Evolutionary conservation across 2,113 vertebrate species (phyloP), one percentile per base, ranked within the genome.

Genomic region (Collichthys lucidus): DNA sequence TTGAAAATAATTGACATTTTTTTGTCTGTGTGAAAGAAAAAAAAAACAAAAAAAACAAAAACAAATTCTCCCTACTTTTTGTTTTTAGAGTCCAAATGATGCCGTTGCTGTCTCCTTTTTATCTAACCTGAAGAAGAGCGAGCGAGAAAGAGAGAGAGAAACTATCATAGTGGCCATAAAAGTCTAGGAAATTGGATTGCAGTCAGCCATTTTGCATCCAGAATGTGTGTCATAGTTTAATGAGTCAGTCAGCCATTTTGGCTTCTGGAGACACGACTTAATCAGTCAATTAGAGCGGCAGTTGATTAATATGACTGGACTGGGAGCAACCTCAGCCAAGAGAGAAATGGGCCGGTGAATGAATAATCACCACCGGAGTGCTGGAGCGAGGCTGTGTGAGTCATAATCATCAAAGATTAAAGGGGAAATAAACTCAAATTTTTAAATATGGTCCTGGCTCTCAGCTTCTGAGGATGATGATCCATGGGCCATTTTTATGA

Each of bases 291-390:
- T 90, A 89, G 81, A 86, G 82, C 52, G 3, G 62, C 2, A 20
- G 74, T 85, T 88, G 89, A 93, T 91, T 89, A 91, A 90, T 89
- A 89, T 86, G 85, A 83, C 81, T 85, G 86, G 87, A 86, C 87
- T 73, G 86, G 83, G 84, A 88, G 69, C 52, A 89, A 79, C 75
- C 71, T 67, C 75, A 85, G 88, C 91, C 85, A 86, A 74, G 87
- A 91, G 73, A 88, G 71, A 91, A 91, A 87, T 83, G 85, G 79
- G 80, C 89, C 56, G 50, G 60, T 80, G 87, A 90, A 89, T 89
- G 84, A 91, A 80, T 85, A 82, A 92, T 92, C 66, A 82, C 79
- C 80, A 60, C 11, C 16, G 40, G 69, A 61, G 83, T 65, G 77
- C 46, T 49, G 74, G 65, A 86, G 88, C 53, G 29, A 67, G 68